Evolutionary conservation across 2,797 vertebrate species (phyloP).

Genomic region (Chiloscyllium punctatum): DNA sequence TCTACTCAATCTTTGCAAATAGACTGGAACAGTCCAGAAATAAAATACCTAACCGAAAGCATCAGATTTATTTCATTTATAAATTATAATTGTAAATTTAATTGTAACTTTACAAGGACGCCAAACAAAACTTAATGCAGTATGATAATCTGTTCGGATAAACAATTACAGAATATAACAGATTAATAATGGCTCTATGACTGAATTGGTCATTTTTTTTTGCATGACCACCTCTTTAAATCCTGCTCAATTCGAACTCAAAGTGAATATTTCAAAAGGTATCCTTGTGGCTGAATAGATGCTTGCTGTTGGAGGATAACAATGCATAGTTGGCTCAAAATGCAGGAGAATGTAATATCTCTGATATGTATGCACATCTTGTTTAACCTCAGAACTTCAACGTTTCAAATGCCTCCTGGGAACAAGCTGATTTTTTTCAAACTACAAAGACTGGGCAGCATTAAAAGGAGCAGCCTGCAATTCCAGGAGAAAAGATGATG

Average conservation of each 20-base stretch:
- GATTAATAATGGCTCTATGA: not conserved
- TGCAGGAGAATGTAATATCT: slow-evolving; percentile 1
- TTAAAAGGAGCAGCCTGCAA: not conserved
- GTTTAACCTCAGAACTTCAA: not conserved
- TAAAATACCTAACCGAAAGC: not conserved
- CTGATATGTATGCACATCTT: not conserved
- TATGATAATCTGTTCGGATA: not conserved
- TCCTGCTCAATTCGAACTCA: not conserved
- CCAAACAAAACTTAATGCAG: not conserved
- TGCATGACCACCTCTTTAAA: not conserved
- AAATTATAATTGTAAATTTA: not conserved
- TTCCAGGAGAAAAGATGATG: not conserved
- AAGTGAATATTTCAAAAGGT: not conserved
- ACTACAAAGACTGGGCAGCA: not conserved
- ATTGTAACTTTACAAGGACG: not conserved
- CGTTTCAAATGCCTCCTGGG: not conserved
- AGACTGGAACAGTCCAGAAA: not conserved
- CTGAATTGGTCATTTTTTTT: not conserved
- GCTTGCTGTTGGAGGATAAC: not conserved
- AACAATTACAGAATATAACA: not conserved
- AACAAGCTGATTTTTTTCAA: not conserved
- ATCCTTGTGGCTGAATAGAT: not conserved
- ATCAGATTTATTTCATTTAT: not conserved
- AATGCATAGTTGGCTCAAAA: not conserved
- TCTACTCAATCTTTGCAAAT: not conserved